phyloP scores from a whole-genome alignment of 1,140 invertebrate genomes.

The Heliothis subflexa region DNA sequence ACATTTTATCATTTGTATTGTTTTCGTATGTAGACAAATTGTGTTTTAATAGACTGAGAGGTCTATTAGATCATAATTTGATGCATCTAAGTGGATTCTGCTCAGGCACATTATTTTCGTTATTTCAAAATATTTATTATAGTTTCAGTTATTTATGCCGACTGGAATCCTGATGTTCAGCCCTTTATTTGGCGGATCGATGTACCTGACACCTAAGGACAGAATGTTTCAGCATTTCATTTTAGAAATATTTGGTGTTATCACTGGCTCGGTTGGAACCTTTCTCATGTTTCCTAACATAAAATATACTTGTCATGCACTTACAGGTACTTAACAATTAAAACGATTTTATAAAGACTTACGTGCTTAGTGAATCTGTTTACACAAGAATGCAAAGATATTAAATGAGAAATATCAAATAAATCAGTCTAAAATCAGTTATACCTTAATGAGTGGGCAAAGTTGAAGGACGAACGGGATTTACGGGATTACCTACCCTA shows the following conservation, averaged over 20 bases:
- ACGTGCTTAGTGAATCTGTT: no score
- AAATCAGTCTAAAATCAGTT: no score
- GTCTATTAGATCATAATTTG: neutral
- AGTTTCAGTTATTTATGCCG: conserved; percentile 69
- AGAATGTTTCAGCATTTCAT: conserved; percentile 61
- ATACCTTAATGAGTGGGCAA: no score
- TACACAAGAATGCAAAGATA: no score
- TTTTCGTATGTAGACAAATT: no score
- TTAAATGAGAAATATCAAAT: no score
- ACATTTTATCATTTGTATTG: neutral
- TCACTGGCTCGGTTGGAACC: conserved; percentile 45
- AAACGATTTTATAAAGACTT: no score
- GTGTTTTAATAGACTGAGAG: no score
- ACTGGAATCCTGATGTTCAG: conserved; percentile 61
- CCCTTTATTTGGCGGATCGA: conserved; percentile 57
- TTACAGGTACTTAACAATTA: neutral
- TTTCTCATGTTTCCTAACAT: neutral
- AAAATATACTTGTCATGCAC: neutral
- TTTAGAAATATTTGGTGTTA: conserved; percentile 52
- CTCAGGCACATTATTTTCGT: neutral
- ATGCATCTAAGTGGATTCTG: neutral
- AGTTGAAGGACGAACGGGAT: no score
- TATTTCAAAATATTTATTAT: conserved; percentile 38
- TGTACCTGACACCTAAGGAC: conserved; percentile 53
- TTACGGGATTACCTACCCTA: no score